Conservation (phyloP, 1,140 invertebrate genomes). For the Drosophila triauraria region DNA sequence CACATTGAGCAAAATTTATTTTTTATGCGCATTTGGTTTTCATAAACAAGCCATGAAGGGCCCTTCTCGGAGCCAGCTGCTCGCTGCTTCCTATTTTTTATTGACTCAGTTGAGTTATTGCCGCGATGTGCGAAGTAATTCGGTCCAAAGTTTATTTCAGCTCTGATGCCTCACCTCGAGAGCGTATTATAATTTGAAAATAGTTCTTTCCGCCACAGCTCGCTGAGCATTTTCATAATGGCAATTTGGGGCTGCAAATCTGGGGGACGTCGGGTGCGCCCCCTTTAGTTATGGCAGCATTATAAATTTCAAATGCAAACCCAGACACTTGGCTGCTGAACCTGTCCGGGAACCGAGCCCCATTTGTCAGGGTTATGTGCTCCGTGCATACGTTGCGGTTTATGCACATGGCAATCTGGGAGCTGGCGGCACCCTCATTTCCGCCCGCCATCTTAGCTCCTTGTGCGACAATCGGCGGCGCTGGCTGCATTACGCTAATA, state of each 20-base stretch:
- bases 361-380: conserved; percentile 77
- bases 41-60: conserved; percentile 42
- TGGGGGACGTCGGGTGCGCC: neutral
- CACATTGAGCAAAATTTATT: conserved; percentile 46
- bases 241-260: conserved; percentile 68
- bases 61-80: conserved; percentile 22
- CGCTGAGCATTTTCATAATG: conserved; percentile 67
- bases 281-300: conserved; percentile 69
- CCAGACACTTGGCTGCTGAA: conserved; percentile 55
- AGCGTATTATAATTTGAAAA: conserved; percentile 48
- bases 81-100: conserved; percentile 29
- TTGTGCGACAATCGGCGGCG: conserved; percentile 61
- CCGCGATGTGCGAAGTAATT: conserved; percentile 24
- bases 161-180: conserved; percentile 25
- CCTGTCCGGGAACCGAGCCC: conserved; percentile 42
- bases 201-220: conserved; percentile 57
- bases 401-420: conserved; percentile 70
- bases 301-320: conserved; percentile 78
- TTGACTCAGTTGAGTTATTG: conserved; percentile 32
- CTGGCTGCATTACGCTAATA: conserved; percentile 79
- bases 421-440: conserved; percentile 1
- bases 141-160: conserved; percentile 26
- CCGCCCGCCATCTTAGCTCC: conserved; percentile 17
- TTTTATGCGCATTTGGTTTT: conserved; percentile 44
- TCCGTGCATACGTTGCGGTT: conserved; percentile 70